phyloP scores from a whole-genome alignment of 64 coral and sea anemone species.

The Actinia tenebrosa region DNA sequence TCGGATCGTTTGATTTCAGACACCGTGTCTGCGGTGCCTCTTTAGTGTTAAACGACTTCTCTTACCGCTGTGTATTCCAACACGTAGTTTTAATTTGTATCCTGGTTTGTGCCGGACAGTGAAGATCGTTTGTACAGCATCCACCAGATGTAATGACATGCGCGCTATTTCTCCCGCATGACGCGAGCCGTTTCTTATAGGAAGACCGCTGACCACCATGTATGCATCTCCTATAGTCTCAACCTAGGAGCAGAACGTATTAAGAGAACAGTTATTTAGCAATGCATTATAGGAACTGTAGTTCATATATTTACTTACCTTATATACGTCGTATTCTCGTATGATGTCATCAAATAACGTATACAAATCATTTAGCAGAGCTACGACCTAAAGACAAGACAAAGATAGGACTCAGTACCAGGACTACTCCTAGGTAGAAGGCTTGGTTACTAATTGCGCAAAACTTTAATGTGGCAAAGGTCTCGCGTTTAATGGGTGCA shows the following conservation, averaged over 20 bases:
- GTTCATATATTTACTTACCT: slow-evolving; percentile 43
- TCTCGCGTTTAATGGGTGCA: too few relatives aligned
- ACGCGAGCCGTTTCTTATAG: slow-evolving; percentile 79
- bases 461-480: background rate
- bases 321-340: slow-evolving; percentile 97
- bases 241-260: slow-evolving; percentile 41
- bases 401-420: background rate
- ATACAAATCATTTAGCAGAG: slow-evolving; percentile 92
- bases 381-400: slow-evolving; percentile 61
- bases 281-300: background rate
- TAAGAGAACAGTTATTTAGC: background rate
- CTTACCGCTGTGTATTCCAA: slow-evolving; percentile 94
- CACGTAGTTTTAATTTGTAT: slow-evolving; percentile 82
- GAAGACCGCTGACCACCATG: slow-evolving; percentile 96
- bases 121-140: slow-evolving; percentile 83
- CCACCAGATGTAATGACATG: slow-evolving; percentile 88
- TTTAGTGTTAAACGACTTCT: background rate
- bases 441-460: background rate
- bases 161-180: slow-evolving; percentile 92
- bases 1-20: background rate
- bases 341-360: slow-evolving; percentile 98
- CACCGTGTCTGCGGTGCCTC: background rate
- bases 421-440: background rate
- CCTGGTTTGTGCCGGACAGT: slow-evolving; percentile 87
- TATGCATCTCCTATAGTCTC: slow-evolving; percentile 99